These are phyloP conservation scores for Streblospio benedicti DNA, from an alignment of 1,140 invertebrate species.

Conservation along the genomic window DNA sequence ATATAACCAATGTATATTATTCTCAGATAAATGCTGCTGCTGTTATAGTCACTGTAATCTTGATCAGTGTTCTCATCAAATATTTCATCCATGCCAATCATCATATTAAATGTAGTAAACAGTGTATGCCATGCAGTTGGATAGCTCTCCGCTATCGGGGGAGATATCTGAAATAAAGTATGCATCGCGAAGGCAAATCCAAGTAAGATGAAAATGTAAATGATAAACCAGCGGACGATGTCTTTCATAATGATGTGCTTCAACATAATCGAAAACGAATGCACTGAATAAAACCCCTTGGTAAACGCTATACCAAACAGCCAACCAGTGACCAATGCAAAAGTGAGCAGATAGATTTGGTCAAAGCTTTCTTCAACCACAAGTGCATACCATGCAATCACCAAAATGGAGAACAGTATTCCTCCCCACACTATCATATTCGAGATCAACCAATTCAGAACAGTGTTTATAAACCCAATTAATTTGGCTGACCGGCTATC, in stretches of 20 bases:
- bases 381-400: slow-evolving; percentile 10
- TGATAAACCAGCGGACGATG: slow-evolving; percentile 17
- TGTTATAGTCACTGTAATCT: slow-evolving; percentile 2
- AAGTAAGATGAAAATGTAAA: slow-evolving; percentile 17
- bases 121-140: slow-evolving; percentile 8
- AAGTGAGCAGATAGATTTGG: slow-evolving; percentile 7
- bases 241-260: slow-evolving; percentile 19
- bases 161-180: slow-evolving; percentile 14
- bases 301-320: slow-evolving; percentile 18
- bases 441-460: background rate
- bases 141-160: background rate
- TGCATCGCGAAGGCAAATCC: slow-evolving; percentile 17
- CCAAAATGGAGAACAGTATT: slow-evolving; percentile 3
- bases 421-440: background rate
- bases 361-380: background rate
- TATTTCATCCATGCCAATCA: slow-evolving; percentile 17
- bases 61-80: slow-evolving; percentile 13
- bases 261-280: slow-evolving; percentile 20
- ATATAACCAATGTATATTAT: slow-evolving; percentile 16
- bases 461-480: no score
- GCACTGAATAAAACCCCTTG: slow-evolving; percentile 15
- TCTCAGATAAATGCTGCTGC: slow-evolving; percentile 8
- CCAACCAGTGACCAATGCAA: slow-evolving; percentile 19
- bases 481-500: no score
- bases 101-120: slow-evolving; percentile 16